Evolutionary conservation across 2,113 vertebrate species (phyloP).

Genomic region (Panthera leo): DNA sequence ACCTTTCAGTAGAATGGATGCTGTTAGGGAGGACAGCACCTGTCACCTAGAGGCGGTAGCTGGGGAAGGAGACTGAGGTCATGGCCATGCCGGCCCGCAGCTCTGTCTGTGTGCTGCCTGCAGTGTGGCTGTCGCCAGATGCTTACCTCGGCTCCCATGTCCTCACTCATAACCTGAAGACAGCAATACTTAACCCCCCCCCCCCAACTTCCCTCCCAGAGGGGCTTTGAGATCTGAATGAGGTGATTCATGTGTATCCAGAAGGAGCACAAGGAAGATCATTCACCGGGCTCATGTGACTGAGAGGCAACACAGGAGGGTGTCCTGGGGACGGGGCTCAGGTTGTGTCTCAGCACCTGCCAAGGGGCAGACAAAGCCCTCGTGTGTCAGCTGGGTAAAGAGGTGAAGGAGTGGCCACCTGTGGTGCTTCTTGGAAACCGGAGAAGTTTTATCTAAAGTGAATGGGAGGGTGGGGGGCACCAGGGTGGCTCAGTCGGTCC

Average conservation of each 20-base stretch:
- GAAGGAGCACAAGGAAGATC: not conserved
- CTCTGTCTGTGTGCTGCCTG: not conserved
- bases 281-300: not conserved
- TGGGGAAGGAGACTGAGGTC: not conserved
- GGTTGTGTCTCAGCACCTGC: not conserved
- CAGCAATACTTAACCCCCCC: rapidly evolving
- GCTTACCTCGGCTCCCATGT: not conserved
- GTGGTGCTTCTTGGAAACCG: not conserved
- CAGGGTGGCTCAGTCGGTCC: too few species aligned
- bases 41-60: rapidly evolving
- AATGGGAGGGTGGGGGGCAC: not conserved
- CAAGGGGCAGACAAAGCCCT: not conserved
- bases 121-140: not conserved
- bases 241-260: not conserved
- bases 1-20: not conserved
- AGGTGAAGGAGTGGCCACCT: too few species aligned
- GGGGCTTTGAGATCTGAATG: not conserved
- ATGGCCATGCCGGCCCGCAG: rapidly evolving
- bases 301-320: not conserved
- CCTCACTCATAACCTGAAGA: too few species aligned
- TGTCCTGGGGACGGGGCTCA: not conserved
- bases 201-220: not conserved
- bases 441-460: not conserved
- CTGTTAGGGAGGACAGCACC: not conserved
- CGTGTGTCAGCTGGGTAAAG: rapidly evolving